Base-by-base conservation (phyloP, 2,113 vertebrate genomes). In the Cygnus atratus region DNA sequence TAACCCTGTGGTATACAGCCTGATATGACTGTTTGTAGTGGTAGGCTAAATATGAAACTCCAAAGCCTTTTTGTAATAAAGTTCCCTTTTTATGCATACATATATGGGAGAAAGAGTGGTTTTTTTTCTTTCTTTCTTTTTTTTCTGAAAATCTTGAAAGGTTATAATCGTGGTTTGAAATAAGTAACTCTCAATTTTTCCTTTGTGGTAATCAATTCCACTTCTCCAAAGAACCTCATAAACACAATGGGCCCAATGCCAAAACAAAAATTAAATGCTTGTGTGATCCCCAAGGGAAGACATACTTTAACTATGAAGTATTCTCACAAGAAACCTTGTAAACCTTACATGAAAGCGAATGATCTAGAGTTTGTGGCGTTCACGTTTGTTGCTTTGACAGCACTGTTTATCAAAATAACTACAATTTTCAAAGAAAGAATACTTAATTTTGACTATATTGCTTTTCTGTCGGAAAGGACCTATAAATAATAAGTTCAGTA, bases 251-350 rank as follows among this genome's bases (percentile, higher is more conserved):
- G 84, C 85, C 59, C 62, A 83, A 85, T 92, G 95, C 93, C 96
- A 98, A 95, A 92, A 57, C 21, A 97, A 97, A 98, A 98, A 97
- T 97, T 96, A 97, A 97, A 96, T 80, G 61, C 55, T 95, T 31
- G 0, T 88, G 84, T 88, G 89, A 85, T 94, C 84, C 89, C 88
- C 94, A 80, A 84, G 93, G 91, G 93, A 97, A 97, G 84, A 90
- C 82, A 97, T 94, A 94, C 68, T 95, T 96, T 92, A 95, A 90
- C 92, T 86, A 80, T 95, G 89, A 98, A 96, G 90, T 90, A 97
- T 92, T 97, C 81, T 93, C 54, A 84, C 91, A 83, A 96, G 65
- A 81, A 97, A 70, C 61, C 88, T 92, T 50, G 18, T 95, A 96
- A 93, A 88, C 57, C 41, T 65, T 48, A 61, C 67, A 90, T 37